Evolutionary conservation across 2,797 vertebrate species (phyloP), one percentile per base, ranked within the genome.

Genomic region (Hippoglossus hippoglossus): DNA sequence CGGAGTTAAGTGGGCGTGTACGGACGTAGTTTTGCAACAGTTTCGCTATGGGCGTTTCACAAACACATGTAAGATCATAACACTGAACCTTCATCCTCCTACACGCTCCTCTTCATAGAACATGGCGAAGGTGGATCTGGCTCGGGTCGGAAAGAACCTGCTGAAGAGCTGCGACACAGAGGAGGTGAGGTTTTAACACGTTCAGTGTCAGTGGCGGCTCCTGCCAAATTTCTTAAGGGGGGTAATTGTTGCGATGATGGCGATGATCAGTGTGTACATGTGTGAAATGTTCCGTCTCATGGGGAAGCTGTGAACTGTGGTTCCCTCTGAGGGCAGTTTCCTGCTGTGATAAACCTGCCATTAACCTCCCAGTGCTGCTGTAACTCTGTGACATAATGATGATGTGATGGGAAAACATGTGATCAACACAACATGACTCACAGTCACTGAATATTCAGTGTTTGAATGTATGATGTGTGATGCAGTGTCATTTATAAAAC

Each of bases 41-140:
- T 47, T 54, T 1, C 36, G 2, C 3, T 10, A 19, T 49, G 9
- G 50, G 52, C 19, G 52, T 71, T 25, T 44, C 36, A 24, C 24
- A 26, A 1, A 25, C 11, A 26, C 24, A 25, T 25, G 24, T 26
- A 15, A 2, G 0, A 12, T 9, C 50, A 16, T 3, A 49, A 25
- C 51, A 25, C 12, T 6, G 21, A 25, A 25, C 51, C 25, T 55
- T 25, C 5, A 16, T 47, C 19, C 4, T 3, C 8, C 13, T 28
- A 18, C 53, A 7, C 2, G 36, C 0, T 15, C 1, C 18, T n/a
- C 11, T 15, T 2, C 12, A 9, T 2, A 12, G 21, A 79, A 77
- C 64, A 95, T 96, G 96, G 81, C 89, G 1, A 67, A 75, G 4
- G 57, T 96, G 9, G 93, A 96, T 60, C 85, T 97, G 12, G 77